Conservation (phyloP, 2,797 vertebrate genomes). For the Bovichtus variegatus region DNA sequence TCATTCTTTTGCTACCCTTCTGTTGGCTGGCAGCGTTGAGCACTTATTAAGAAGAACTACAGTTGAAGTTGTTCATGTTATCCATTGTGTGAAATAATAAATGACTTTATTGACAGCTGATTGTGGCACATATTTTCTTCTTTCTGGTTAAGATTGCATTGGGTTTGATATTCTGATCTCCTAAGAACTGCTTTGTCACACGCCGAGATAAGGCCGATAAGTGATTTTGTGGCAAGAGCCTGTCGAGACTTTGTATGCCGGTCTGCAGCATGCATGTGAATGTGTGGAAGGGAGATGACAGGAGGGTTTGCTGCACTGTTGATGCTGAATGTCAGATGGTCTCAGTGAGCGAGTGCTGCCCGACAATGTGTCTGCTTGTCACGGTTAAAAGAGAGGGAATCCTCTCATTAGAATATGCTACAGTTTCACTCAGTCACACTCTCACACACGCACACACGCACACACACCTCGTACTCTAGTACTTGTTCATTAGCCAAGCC, state of each 20-base stretch:
- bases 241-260: slow-evolving; percentile 4
- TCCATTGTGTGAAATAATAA: slow-evolving; percentile 99
- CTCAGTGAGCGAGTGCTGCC: slow-evolving; percentile 58
- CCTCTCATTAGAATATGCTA: slow-evolving; percentile 74
- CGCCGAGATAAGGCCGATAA: slow-evolving; percentile 18
- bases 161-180: slow-evolving; percentile 13
- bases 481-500: slow-evolving; percentile 72
- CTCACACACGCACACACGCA: slow-evolving; percentile 32
- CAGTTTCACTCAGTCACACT: slow-evolving; percentile 53
- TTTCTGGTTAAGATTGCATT: slow-evolving; percentile 24
- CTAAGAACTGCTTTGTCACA: slow-evolving; percentile 34
- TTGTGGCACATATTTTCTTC: slow-evolving; percentile 52
- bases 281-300: slow-evolving; percentile 44
- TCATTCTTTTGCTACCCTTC: slow-evolving; percentile 96
- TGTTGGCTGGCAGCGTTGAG: slow-evolving; percentile 97
- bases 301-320: slow-evolving; percentile 47
- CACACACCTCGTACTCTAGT: slow-evolving; percentile 51
- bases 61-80: slow-evolving; percentile 99
- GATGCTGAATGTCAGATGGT: slow-evolving; percentile 61
- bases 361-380: slow-evolving; percentile 43
- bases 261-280: slow-evolving; percentile 16
- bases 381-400: slow-evolving; percentile 67
- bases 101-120: slow-evolving; percentile 89
- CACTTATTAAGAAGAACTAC: slow-evolving; percentile 97
- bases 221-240: slow-evolving; percentile 11